phyloP scores from a whole-genome alignment of 2,888 invertebrate species.

The Subacronicta megacephala region DNA sequence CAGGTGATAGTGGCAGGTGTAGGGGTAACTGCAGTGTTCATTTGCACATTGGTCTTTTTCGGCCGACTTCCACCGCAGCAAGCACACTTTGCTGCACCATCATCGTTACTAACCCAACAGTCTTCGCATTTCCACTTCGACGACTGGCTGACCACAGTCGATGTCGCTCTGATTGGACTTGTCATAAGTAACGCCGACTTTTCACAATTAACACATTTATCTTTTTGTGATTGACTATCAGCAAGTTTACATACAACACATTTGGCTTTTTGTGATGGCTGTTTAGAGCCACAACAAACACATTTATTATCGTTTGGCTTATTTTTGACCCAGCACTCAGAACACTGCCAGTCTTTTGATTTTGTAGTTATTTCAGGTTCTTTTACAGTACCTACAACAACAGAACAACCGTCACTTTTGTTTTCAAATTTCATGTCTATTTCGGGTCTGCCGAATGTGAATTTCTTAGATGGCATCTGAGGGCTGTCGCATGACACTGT shows the following conservation, averaged over 20 bases:
- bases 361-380: slow-evolving; percentile 36
- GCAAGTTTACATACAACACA: slow-evolving; percentile 66
- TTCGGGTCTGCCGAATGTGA: slow-evolving; percentile 72
- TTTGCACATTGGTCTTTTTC: slow-evolving; percentile 12
- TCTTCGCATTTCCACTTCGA: slow-evolving; percentile 72
- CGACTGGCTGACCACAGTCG: slow-evolving; percentile 28
- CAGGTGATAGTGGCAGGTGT: slow-evolving; percentile 7
- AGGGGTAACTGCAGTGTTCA: not conserved
- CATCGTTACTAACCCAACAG: slow-evolving; percentile 71
- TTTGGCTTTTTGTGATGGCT: slow-evolving; percentile 47
- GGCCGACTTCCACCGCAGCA: slow-evolving; percentile 67
- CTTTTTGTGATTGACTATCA: slow-evolving; percentile 51
- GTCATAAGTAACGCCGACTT: slow-evolving; percentile 47
- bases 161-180: slow-evolving; percentile 23
- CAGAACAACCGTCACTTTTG: slow-evolving; percentile 47
- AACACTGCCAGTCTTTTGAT: slow-evolving; percentile 66
- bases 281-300: slow-evolving; percentile 69
- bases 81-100: slow-evolving; percentile 62
- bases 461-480: slow-evolving; percentile 57
- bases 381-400: slow-evolving; percentile 55
- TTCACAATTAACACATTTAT: slow-evolving; percentile 68
- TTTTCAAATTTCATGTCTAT: slow-evolving; percentile 55
- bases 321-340: slow-evolving; percentile 69
- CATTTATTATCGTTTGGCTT: slow-evolving; percentile 65
- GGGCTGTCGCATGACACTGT: slow-evolving; percentile 60